phyloP scores from a whole-genome alignment of 2,797 vertebrate genomes.

The Zalophus californianus region DNA sequence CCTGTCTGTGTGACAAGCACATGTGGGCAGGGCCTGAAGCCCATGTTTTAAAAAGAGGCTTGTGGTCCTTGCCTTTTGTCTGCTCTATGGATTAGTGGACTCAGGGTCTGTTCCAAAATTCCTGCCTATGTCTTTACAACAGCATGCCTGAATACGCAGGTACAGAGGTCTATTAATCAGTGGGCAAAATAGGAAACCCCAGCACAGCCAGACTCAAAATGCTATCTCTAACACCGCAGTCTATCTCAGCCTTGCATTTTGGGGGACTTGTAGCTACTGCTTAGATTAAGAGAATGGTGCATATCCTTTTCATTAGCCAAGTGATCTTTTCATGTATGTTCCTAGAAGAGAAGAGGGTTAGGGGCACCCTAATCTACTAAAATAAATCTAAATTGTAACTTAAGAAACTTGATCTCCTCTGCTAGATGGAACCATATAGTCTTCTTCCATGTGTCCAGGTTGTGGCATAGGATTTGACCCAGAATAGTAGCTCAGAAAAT shows the following conservation, averaged over 20 bases:
- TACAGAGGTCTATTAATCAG: not conserved
- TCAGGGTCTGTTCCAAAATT: not conserved
- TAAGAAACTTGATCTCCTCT: not conserved
- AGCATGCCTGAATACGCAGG: not conserved
- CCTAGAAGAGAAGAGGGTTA: not conserved
- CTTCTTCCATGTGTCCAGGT: not conserved
- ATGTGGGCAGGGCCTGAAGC: not conserved
- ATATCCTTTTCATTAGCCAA: not conserved
- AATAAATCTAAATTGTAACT: not conserved
- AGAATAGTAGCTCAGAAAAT: not conserved
- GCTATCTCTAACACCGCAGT: not conserved
- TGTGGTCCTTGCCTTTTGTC: not conserved
- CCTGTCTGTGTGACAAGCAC: not conserved
- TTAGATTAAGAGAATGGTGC: not conserved
- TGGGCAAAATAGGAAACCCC: not conserved
- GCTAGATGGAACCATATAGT: not conserved
- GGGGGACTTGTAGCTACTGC: not conserved
- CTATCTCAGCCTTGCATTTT: not conserved
- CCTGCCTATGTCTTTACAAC: not conserved
- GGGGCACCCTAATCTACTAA: not conserved
- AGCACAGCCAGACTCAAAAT: not conserved
- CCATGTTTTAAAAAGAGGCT: not conserved
- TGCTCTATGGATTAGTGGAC: not conserved
- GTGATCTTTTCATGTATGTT: not conserved
- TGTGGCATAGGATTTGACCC: not conserved